Percentiles rank a stretch among this genome's conserved stretches.
Conservation (phyloP, 2,888 invertebrate species). For the Yponomeuta evonymella region DNA sequence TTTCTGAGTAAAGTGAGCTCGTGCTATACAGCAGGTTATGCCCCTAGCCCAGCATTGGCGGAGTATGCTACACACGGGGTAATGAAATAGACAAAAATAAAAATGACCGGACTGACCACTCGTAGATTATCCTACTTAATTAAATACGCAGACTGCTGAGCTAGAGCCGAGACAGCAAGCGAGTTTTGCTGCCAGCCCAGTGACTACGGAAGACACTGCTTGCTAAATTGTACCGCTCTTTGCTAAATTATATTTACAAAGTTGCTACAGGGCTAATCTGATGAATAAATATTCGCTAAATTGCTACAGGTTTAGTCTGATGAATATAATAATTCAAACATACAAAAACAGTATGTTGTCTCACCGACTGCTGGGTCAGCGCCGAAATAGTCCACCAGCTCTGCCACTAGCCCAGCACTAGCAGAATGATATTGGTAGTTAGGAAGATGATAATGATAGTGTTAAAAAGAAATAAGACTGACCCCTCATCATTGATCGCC, state of each 20-base stretch:
- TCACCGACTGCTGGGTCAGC: slow-evolving; percentile 47
- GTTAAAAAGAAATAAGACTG: too few species aligned
- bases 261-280: too few species aligned
- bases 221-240: too few species aligned
- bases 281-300: too few species aligned
- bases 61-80: slow-evolving; percentile 25
- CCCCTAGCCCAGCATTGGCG: slow-evolving; percentile 43
- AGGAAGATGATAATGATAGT: too few species aligned
- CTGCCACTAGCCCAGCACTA: slow-evolving; percentile 45
- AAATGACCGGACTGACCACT: neutral
- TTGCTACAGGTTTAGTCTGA: too few species aligned
- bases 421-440: slow-evolving; percentile 21
- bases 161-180: neutral
- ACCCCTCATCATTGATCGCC: slow-evolving; percentile 26
- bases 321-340: too few species aligned
- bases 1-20: slow-evolving; percentile 8
- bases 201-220: too few species aligned
- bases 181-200: neutral
- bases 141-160: neutral
- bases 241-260: too few species aligned
- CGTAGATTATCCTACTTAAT: slow-evolving; percentile 25
- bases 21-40: slow-evolving; percentile 15
- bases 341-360: too few species aligned
- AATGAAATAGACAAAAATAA: neutral
- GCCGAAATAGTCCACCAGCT: slow-evolving; percentile 58